phyloP scores from a whole-genome alignment of 2,888 invertebrate species.

The Diogma glabrata region DNA sequence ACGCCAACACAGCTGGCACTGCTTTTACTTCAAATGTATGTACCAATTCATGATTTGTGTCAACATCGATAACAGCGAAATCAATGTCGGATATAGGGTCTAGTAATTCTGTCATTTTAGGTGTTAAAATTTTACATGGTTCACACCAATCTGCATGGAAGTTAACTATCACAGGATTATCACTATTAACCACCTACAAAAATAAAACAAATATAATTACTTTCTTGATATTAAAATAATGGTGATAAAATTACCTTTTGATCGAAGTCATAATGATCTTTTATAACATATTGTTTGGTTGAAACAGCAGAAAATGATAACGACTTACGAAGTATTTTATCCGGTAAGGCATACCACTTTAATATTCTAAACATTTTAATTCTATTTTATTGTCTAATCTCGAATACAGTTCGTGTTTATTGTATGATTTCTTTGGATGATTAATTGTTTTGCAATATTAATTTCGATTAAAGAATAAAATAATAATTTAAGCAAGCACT shows the following conservation, averaged over 20 bases:
- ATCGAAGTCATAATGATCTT: constrained; percentile 65
- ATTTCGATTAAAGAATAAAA: too few relatives aligned
- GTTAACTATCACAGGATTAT: constrained; percentile 77
- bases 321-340: background rate
- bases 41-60: constrained; percentile 67
- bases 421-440: too few relatives aligned
- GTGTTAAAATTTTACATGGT: constrained; percentile 77
- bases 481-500: too few relatives aligned
- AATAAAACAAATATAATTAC: background rate
- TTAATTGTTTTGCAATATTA: too few relatives aligned
- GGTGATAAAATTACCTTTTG: constrained; percentile 44
- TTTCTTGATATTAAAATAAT: background rate
- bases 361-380: constrained; percentile 6
- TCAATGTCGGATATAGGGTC: constrained; percentile 60
- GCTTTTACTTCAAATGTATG: constrained; percentile 75
- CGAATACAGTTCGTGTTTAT: too few relatives aligned
- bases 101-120: constrained; percentile 65
- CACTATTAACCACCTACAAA: constrained; percentile 62
- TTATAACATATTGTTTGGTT: constrained; percentile 41
- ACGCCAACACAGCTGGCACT: constrained; percentile 70
- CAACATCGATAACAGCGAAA: constrained; percentile 72
- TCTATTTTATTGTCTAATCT: background rate
- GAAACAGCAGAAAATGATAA: constrained; percentile 17
- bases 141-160: constrained; percentile 89
- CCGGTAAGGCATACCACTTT: background rate